Evolutionary conservation across 2,113 vertebrate genomes (phyloP).

Genomic region (Sula dactylatra): DNA sequence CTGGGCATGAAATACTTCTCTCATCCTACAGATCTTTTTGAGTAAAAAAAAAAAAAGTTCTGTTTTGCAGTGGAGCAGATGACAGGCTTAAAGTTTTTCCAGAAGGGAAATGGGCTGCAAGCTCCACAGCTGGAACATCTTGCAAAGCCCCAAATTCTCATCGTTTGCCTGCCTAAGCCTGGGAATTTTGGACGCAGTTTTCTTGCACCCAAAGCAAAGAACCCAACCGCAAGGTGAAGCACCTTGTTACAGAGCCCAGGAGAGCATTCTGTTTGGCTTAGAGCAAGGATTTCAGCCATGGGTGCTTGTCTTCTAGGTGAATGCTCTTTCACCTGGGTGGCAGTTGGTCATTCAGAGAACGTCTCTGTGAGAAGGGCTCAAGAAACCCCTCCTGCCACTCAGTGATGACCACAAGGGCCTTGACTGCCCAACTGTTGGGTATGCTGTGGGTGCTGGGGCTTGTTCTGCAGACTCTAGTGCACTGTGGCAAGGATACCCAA

Average conservation of each 20-base stretch:
- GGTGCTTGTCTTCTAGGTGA: not conserved
- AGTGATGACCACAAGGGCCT: not conserved
- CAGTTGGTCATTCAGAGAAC: not conserved
- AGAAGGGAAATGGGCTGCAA: not conserved
- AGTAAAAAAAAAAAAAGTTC: not conserved
- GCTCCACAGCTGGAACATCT: not conserved
- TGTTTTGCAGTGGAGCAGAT: not conserved
- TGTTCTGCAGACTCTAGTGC: not conserved
- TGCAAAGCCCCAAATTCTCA: not conserved
- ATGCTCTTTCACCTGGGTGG: not conserved
- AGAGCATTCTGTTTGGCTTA: not conserved
- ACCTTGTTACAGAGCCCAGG: not conserved
- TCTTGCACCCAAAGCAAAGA: not conserved
- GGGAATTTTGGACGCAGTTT: not conserved
- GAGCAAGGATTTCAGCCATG: not conserved
- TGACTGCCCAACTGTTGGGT: rapidly evolving
- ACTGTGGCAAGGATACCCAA: not conserved
- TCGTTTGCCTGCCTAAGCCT: not conserved
- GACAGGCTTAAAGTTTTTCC: not conserved
- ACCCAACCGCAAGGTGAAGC: not conserved
- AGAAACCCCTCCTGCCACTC: not conserved
- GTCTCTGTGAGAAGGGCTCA: rapidly evolving
- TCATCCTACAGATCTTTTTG: not conserved
- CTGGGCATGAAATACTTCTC: not conserved
- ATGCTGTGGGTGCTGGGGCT: not conserved